These are phyloP conservation scores for Euschistus heros DNA, from an alignment of 1,140 invertebrate genomes.

Conservation along the genomic window DNA sequence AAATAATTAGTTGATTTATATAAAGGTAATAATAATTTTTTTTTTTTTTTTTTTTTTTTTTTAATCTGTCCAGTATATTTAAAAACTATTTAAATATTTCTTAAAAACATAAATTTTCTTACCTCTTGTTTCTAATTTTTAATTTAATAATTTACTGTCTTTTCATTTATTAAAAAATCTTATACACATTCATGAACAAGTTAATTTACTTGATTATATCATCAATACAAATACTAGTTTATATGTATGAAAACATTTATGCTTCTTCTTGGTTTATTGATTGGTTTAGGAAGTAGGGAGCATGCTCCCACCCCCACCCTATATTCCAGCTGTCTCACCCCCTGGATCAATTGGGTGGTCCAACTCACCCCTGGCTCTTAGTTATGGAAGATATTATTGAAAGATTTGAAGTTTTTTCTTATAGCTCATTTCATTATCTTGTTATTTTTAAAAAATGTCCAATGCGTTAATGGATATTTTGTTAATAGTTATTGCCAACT, in stretches of 20 bases:
- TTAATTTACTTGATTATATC: too few species aligned
- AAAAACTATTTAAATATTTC: not conserved
- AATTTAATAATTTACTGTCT: not conserved
- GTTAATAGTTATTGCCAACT: not conserved
- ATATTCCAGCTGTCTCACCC: slow-evolving; percentile 1
- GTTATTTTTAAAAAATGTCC: not conserved
- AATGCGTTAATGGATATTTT: not conserved
- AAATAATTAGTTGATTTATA: too few species aligned
- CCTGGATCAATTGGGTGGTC: slow-evolving; percentile 23
- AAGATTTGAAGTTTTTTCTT: not conserved
- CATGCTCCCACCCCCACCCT: slow-evolving; percentile 8
- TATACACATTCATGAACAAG: too few species aligned
- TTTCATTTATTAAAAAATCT: too few species aligned
- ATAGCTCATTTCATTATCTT: not conserved
- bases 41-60: too few species aligned
- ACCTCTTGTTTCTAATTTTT: not conserved
- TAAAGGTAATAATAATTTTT: too few species aligned
- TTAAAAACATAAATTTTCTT: not conserved
- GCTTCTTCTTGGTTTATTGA: not conserved
- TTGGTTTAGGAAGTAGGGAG: slow-evolving; percentile 1
- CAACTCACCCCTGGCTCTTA: not conserved
- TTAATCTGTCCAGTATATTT: not conserved
- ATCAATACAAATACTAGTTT: too few species aligned
- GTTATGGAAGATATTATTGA: slow-evolving; percentile 19
- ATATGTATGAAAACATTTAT: too few species aligned